These are phyloP conservation scores for Falco peregrinus DNA, from an alignment of 2,797 vertebrate genomes.

Conservation along the genomic window DNA sequence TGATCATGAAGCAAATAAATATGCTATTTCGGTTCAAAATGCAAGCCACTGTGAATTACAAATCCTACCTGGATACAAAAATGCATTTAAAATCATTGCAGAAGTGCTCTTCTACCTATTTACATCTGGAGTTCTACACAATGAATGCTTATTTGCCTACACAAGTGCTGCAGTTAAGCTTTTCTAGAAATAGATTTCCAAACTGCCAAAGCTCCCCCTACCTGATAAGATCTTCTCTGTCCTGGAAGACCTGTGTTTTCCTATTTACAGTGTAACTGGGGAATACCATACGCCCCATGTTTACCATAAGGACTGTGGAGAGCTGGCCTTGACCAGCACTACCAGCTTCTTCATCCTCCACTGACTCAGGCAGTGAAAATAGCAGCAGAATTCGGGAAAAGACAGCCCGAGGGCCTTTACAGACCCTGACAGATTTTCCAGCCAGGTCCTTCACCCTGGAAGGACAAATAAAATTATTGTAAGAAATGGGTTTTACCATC, in stretches of 20 bases:
- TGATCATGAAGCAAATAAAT: not conserved
- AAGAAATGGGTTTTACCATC: not conserved
- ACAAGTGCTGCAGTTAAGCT: not conserved
- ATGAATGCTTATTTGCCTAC: not conserved
- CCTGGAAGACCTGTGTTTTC: constrained; percentile 83
- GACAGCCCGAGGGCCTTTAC: constrained; percentile 81
- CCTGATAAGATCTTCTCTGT: constrained; percentile 93
- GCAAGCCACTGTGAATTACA: not conserved
- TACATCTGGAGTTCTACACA: not conserved
- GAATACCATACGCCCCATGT: constrained; percentile 86
- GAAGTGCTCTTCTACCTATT: not conserved
- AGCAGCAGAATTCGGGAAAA: constrained; percentile 91
- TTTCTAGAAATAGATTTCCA: not conserved
- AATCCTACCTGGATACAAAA: not conserved
- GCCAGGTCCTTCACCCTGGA: constrained; percentile 86
- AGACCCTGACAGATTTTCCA: constrained; percentile 84
- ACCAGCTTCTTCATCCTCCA: constrained; percentile 90
- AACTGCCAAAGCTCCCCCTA: constrained; percentile 27
- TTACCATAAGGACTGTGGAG: constrained; percentile 88
- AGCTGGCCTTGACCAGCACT: constrained; percentile 90
- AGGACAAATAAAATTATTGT: not conserved
- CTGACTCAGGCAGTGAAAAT: constrained; percentile 86
- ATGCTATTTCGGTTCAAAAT: not conserved
- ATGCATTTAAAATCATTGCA: not conserved
- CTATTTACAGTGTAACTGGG: constrained; percentile 86